A percentile compares a stretch with the other conserved stretches of the same genome.
Evolutionary conservation across 2,797 vertebrate species (phyloP).

Genomic region (Sebastes kiyomatsui): DNA sequence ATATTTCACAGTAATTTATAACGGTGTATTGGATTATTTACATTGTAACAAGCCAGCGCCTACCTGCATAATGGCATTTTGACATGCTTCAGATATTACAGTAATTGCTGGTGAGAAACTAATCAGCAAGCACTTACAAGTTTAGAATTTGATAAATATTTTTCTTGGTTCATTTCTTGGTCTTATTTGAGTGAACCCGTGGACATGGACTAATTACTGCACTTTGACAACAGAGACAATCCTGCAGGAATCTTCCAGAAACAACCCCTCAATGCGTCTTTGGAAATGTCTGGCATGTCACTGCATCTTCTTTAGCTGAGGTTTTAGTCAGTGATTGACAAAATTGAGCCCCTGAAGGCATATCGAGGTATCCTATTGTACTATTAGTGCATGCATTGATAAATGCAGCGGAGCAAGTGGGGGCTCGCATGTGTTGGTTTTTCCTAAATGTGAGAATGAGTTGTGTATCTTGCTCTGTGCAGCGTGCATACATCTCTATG

Average conservation of each 20-base stretch:
- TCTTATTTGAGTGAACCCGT: slow-evolving; percentile 6
- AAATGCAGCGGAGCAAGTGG: slow-evolving; percentile 51
- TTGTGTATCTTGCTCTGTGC: slow-evolving; percentile 34
- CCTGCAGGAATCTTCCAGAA: not conserved
- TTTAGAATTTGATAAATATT: not conserved
- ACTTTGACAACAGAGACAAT: slow-evolving; percentile 7
- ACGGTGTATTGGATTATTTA: not conserved
- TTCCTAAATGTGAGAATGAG: slow-evolving; percentile 32
- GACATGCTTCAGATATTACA: not conserved
- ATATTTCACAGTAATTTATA: not conserved
- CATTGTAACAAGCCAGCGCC: not conserved
- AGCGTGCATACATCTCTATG: slow-evolving; percentile 11
- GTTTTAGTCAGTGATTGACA: slow-evolving; percentile 19
- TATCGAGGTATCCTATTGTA: slow-evolving; percentile 3
- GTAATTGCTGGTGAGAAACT: not conserved
- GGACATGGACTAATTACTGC: not conserved
- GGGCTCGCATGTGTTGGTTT: slow-evolving; percentile 42
- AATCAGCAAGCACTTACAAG: slow-evolving; percentile 23
- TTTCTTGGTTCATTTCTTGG: not conserved
- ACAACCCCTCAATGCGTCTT: not conserved
- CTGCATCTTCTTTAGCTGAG: slow-evolving; percentile 11
- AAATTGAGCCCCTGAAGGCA: slow-evolving; percentile 15
- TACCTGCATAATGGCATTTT: not conserved
- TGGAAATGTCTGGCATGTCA: not conserved
- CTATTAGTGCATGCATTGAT: slow-evolving; percentile 25